Base-by-base conservation (phyloP, 2,113 vertebrate species). In the Lipophrys pholis region DNA sequence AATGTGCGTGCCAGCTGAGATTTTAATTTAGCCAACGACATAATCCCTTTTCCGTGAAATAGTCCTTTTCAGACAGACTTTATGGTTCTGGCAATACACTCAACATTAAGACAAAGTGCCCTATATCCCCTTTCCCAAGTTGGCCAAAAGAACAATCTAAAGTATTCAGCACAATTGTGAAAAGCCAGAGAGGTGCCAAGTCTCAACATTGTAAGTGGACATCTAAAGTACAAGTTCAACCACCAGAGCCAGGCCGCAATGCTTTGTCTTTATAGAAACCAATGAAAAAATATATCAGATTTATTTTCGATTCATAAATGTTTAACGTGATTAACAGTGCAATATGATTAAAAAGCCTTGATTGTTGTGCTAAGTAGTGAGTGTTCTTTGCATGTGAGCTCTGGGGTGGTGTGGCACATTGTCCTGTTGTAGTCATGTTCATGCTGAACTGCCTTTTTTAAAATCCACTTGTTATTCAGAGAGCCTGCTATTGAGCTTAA, bases 41-140 rank as follows among this genome's bases (percentile, higher is more conserved):
- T 51, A 39, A 46, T 53, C 21, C 10, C 4, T 7, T 7, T 43
- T 14, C 15, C 35, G 1, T 43, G 52, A 58, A 62, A 49, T 6
- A 30, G 15, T 11, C 4, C 39, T 10, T 64, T 54, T 17, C 60
- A 14, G 14, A 41, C 7, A 40, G 17, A 68, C 6, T 12, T 36
- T 10, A 21, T 41, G 12, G n/a, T 49, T 48, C n/a, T 12, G 35
- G 36, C 12, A 52, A 11, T 40, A 36, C 12, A 12, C 41, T 46
- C 7, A 49, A 41, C 36, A 56, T 56, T 55, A 7, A 73, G 17
- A 73, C n/a, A 11, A 73, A 63, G 42, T 42, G 36, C 6, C 11
- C 21, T 11, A 40, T 11, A 41, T 9, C 42, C 8, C 7, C 3
- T 12, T n/a, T 38, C 42, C n/a, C 3, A 12, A 49, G 43, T 12